phyloP scores from a whole-genome alignment of 2,113 vertebrate genomes.

The Todiramphus saurophagus region DNA sequence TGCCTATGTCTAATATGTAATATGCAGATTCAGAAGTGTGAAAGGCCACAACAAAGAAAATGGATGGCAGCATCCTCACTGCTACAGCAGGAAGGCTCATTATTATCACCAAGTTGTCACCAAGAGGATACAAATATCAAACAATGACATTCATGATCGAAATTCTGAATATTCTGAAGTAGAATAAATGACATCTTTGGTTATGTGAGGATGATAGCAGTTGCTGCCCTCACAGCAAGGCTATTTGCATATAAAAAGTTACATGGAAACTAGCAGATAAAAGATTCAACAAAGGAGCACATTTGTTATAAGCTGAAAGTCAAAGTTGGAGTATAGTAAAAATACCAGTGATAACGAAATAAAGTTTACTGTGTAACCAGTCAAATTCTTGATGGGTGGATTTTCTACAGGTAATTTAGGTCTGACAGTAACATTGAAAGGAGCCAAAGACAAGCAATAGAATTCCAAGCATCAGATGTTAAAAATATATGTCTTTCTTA shows the following conservation, averaged over 20 bases:
- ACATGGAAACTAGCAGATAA: background rate
- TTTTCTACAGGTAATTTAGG: background rate
- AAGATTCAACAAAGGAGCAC: background rate
- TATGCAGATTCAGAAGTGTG: background rate
- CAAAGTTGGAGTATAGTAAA: background rate
- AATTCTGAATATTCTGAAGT: background rate
- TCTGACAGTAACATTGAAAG: background rate
- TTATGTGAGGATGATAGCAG: background rate
- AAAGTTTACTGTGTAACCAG: background rate
- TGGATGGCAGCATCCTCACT: background rate
- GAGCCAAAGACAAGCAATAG: background rate
- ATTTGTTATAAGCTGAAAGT: background rate
- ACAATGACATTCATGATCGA: background rate
- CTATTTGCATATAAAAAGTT: background rate
- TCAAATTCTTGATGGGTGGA: background rate
- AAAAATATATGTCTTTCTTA: background rate
- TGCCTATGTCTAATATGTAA: background rate
- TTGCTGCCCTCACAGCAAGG: background rate
- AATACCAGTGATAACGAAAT: background rate
- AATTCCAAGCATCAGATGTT: background rate
- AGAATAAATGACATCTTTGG: slow-evolving; percentile 1
- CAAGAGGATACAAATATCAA: background rate
- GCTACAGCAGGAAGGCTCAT: background rate
- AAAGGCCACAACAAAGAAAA: background rate
- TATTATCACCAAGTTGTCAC: background rate